Percentiles rank a stretch among this genome's conserved stretches.
phyloP scores from a whole-genome alignment of 2,797 vertebrate genomes.

The Mormyrops boulengeri region DNA sequence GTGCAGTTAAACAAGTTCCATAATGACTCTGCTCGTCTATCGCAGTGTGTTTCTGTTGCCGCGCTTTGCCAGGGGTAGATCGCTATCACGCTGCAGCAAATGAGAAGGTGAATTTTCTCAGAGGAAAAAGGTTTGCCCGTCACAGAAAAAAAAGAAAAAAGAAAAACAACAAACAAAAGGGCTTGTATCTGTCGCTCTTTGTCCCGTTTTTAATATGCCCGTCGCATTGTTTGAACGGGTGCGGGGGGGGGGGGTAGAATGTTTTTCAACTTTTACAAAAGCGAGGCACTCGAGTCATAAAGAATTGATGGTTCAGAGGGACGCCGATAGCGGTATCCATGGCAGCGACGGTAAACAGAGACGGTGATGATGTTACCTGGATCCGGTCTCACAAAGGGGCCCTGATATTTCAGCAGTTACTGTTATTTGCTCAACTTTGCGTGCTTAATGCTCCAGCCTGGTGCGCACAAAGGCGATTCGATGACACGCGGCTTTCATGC shows the following conservation, averaged over 20 bases:
- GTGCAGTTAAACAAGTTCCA: conserved; percentile 75
- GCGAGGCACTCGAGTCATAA: conserved; percentile 58
- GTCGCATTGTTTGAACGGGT: conserved; percentile 47
- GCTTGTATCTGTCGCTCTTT: conserved; percentile 60
- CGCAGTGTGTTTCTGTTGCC: conserved; percentile 66
- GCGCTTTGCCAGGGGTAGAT: conserved; percentile 61
- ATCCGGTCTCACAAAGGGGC: conserved; percentile 64
- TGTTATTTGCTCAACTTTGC: conserved; percentile 78
- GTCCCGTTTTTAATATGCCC: conserved; percentile 49
- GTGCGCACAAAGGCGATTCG: conserved; percentile 72
- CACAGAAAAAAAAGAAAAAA: conserved; percentile 31
- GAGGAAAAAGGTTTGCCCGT: conserved; percentile 52
- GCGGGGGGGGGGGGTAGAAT: conserved; percentile 27
- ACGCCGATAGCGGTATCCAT: conserved; percentile 63
- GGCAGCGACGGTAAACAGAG: conserved; percentile 69
- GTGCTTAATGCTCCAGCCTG: conserved; percentile 63
- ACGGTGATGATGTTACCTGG: conserved; percentile 62
- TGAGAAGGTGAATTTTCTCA: conserved; percentile 53
- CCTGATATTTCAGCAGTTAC: conserved; percentile 58
- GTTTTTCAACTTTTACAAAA: conserved; percentile 47
- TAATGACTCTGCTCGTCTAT: conserved; percentile 72
- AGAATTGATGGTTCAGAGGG: conserved; percentile 62
- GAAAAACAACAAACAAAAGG: conserved; percentile 61
- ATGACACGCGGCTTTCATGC: conserved; percentile 67
- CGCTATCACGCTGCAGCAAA: conserved; percentile 57